Base-by-base conservation (phyloP, 2,113 vertebrate genomes). In the Tamias sibiricus region DNA sequence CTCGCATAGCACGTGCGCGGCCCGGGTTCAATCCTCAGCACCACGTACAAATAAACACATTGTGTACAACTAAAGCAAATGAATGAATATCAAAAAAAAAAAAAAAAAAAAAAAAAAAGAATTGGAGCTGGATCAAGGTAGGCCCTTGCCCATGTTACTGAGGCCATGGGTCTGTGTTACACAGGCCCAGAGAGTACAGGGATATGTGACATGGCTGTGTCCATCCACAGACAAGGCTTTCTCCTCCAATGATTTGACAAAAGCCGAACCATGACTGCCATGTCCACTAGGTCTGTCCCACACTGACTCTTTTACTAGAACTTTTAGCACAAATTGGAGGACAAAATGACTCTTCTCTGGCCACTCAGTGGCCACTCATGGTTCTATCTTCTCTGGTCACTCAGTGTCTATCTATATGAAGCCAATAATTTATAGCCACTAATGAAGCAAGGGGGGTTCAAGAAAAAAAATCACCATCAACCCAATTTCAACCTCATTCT, bases 391-490 rank as follows among this genome's bases (percentile, higher is more conserved):
- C 49, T 57, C 35, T 89, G n/a, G n/a, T 28, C 77, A 82, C 47
- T 85, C 75, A 37, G 26, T n/a, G 12, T 81, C 62, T 95, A 11
- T 81, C 16, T 90, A 28, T 44, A 30, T 49, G 69, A 20, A 22
- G 40, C 22, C 71, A 72, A 84, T 92, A 92, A 87, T 88, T 81
- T 90, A 87, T 57, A 95, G 68, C 40, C 76, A 90, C 47, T 94
- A 87, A 88, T 47, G 57, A 95, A 91, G 71, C 10, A 79, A 83
- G 28, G 28, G 8, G 57, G 87, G n/a, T 93, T 82, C n/a, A n/a
- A 66, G 42, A 42, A 49, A 89, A 89, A 80, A 79, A 69, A 85
- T 42, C 24, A 47, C 42, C 69, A 52, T 66, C 44, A 80, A 57
- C 66, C 17, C 4, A 37, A 62, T 57, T 54, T 80, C 11, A 92